These are phyloP conservation scores for Venusia cambrica DNA, from an alignment of 2,888 invertebrate species.

Conservation along the genomic window DNA sequence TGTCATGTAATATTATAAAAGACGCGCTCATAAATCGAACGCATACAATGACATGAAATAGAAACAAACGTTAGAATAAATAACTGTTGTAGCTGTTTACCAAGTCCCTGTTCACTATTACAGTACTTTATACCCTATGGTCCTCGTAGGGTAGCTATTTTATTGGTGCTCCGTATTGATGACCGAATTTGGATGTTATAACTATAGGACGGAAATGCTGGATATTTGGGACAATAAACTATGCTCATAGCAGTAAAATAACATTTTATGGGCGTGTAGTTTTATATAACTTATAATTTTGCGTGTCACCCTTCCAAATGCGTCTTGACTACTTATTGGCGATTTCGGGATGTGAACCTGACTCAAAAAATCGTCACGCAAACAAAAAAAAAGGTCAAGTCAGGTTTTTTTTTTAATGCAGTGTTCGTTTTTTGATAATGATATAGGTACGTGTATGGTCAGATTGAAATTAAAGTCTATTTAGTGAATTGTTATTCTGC, in stretches of 20 bases:
- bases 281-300: too few relatives aligned
- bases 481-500: too few relatives aligned
- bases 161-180: constrained; percentile 31
- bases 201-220: constrained; percentile 19
- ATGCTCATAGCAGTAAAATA: constrained; percentile 5
- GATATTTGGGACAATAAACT: constrained; percentile 16
- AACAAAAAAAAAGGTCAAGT: too few relatives aligned
- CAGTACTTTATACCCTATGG: constrained; percentile 24
- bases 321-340: too few relatives aligned
- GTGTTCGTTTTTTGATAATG: too few relatives aligned
- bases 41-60: background rate
- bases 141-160: constrained; percentile 38
- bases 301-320: background rate
- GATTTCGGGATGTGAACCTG: too few relatives aligned
- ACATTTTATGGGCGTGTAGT: background rate
- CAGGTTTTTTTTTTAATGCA: too few relatives aligned
- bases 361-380: too few relatives aligned
- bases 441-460: too few relatives aligned
- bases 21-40: too few relatives aligned
- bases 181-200: constrained; percentile 24
- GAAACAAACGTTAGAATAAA: background rate
- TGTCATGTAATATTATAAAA: too few relatives aligned
- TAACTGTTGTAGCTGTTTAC: constrained; percentile 3
- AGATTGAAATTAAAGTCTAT: too few relatives aligned
- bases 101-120: constrained; percentile 4